Conservation (phyloP, 2,797 vertebrate genomes). For the Picus viridis region DNA sequence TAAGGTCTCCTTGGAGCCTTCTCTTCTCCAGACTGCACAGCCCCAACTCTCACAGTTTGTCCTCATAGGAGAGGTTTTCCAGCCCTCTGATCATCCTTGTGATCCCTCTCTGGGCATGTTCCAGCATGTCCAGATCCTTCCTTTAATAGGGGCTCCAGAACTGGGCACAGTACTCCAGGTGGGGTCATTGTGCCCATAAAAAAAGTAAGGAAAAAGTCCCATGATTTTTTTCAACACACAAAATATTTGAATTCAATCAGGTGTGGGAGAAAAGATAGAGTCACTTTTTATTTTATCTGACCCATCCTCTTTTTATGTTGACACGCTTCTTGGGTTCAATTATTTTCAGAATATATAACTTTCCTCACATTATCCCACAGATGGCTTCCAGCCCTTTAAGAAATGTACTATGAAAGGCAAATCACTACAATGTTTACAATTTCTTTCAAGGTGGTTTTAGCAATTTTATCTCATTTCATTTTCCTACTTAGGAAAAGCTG, state of each 20-base stretch:
- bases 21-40: too few species aligned
- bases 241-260: not conserved
- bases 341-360: conserved; percentile 3
- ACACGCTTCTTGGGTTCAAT: not conserved
- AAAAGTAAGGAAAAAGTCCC: not conserved
- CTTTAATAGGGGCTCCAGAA: too few species aligned
- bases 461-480: conserved; percentile 23
- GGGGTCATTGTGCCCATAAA: not conserved
- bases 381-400: conserved; percentile 40
- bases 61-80: too few species aligned
- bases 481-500: conserved; percentile 15
- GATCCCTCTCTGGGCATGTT: too few species aligned
- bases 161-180: too few species aligned
- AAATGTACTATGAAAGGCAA: conserved; percentile 27
- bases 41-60: too few species aligned
- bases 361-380: not conserved
- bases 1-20: too few species aligned
- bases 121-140: too few species aligned
- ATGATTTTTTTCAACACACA: not conserved
- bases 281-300: conserved; percentile 1
- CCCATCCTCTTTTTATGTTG: not conserved
- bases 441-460: conserved; percentile 36
- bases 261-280: not conserved
- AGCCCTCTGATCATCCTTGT: too few species aligned
- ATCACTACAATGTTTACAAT: conserved; percentile 15